Percentiles rank a stretch among this genome's conserved stretches.
Conservation (phyloP, 2,113 vertebrate species). For the Prinia subflava region DNA sequence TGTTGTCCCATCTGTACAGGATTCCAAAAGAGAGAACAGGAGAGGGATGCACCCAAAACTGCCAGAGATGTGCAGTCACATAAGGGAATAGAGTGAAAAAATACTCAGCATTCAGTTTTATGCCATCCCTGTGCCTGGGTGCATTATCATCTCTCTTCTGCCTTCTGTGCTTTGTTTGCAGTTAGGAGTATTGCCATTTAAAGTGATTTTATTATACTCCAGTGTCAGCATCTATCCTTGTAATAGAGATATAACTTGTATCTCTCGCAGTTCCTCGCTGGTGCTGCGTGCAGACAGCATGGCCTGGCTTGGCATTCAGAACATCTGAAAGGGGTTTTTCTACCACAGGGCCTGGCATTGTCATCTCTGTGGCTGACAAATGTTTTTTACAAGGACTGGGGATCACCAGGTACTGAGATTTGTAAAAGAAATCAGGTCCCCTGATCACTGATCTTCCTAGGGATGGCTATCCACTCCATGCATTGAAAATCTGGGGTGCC, state of each 20-base stretch:
- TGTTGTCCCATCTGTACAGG: neutral
- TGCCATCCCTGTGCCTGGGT: neutral
- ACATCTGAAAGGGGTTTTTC: neutral
- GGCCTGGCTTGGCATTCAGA: neutral
- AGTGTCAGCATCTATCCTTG: constrained; percentile 14
- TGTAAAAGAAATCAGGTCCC: neutral
- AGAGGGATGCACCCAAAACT: neutral
- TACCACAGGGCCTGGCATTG: neutral
- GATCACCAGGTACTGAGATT: neutral
- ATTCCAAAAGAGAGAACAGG: neutral
- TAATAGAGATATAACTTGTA: constrained; percentile 12
- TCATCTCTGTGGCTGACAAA: neutral
- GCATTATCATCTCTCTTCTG: constrained; percentile 8
- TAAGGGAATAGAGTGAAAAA: neutral
- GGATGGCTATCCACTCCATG: too few species aligned
- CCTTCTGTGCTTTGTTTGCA: constrained; percentile 18
- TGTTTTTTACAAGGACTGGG: neutral
- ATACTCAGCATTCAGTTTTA: neutral
- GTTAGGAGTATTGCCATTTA: constrained; percentile 22
- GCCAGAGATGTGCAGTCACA: neutral
- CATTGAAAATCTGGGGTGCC: neutral
- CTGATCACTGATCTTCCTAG: neutral
- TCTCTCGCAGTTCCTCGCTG: neutral
- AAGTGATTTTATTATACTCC: constrained; percentile 26
- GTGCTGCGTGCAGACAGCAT: neutral